Conservation (phyloP, 2,888 invertebrate species). For the Myopa tessellatipennis region DNA sequence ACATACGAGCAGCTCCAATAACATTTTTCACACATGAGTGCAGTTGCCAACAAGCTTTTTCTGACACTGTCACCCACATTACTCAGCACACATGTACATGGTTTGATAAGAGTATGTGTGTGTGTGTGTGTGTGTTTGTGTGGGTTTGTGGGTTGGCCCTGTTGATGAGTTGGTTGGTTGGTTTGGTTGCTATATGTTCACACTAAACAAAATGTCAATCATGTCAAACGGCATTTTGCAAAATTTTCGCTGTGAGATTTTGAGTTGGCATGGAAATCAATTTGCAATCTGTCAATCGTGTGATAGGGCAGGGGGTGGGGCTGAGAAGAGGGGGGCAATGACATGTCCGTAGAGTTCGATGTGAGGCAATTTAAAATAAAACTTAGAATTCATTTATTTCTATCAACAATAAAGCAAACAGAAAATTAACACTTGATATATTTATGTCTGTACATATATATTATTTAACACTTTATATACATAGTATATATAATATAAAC, state of each 20-base stretch:
- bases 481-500: too few relatives aligned
- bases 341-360: not conserved
- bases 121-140: constrained; percentile 21
- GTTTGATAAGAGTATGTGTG: constrained; percentile 18
- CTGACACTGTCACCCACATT: constrained; percentile 52
- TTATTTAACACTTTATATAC: not conserved
- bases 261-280: constrained; percentile 60
- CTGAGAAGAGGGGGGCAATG: constrained; percentile 10
- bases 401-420: not conserved
- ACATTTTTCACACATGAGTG: constrained; percentile 54
- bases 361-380: not conserved
- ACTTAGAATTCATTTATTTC: not conserved
- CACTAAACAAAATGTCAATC: constrained; percentile 33
- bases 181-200: constrained; percentile 9
- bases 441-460: too few relatives aligned
- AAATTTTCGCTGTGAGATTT: constrained; percentile 43
- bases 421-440: not conserved
- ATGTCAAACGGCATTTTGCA: constrained; percentile 42
- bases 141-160: not conserved
- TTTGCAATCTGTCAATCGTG: constrained; percentile 63
- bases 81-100: not conserved
- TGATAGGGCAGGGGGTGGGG: not conserved
- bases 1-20: constrained; percentile 49
- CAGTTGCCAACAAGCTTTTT: constrained; percentile 51
- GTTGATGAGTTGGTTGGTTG: not conserved